A percentile compares a stretch with the other conserved stretches of the same genome.
These are phyloP conservation scores for Eumaeus atala DNA, from an alignment of 1,140 invertebrate species.

Conservation along the genomic window DNA sequence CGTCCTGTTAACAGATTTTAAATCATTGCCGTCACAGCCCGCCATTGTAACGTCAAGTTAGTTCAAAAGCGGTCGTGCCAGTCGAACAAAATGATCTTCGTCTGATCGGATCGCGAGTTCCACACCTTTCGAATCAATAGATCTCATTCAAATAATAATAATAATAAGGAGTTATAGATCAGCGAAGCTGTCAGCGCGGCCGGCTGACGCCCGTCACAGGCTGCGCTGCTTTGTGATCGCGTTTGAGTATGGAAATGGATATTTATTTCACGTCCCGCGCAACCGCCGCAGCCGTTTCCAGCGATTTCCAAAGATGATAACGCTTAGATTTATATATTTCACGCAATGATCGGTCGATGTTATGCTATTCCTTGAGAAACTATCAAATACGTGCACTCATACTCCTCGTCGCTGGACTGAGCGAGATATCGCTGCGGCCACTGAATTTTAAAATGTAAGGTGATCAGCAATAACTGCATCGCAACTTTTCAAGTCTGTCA, in stretches of 20 bases:
- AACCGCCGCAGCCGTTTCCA: conserved; percentile 35
- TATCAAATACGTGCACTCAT: background rate
- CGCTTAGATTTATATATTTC: conserved; percentile 66
- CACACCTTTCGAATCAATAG: conserved; percentile 70
- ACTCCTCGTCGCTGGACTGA: no score
- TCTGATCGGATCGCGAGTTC: conserved; percentile 55
- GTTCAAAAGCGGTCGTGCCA: conserved; percentile 68
- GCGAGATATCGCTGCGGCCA: no score
- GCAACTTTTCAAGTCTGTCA: no score
- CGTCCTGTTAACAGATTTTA: conserved; percentile 74
- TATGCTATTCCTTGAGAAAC: conserved; percentile 23
- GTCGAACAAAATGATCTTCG: conserved; percentile 71
- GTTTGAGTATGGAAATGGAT: conserved; percentile 67
- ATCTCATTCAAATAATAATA: conserved; percentile 73
- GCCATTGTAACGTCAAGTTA: conserved; percentile 70
- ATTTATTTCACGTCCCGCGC: conserved; percentile 60
- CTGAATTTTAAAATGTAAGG: no score
- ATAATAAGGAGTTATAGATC: conserved; percentile 73
- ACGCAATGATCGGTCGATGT: conserved; percentile 59
- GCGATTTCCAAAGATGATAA: conserved; percentile 67
- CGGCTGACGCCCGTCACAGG: conserved; percentile 34
- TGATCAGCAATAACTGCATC: no score
- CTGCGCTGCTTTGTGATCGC: conserved; percentile 29
- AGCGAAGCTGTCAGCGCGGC: conserved; percentile 44
- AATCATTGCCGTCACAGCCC: conserved; percentile 68